Percentiles rank a stretch among this genome's conserved stretches.
phyloP scores from a whole-genome alignment of 2,113 vertebrate genomes.

The Bos taurus region ARS-UCD2.0 NC_037341.1:20704501-20705000 shows the following conservation, averaged over 20 bases:
- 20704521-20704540: neutral
- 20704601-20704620: neutral
- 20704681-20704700: neutral
- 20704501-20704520: neutral
- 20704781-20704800: neutral
- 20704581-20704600: neutral
- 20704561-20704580: neutral
- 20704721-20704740: neutral
- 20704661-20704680: neutral
- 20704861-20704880: neutral
- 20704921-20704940: neutral
- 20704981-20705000: neutral
- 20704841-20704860: neutral
- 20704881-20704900: neutral
- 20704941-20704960: neutral
- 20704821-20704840: neutral
- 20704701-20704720: neutral
- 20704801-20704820: neutral
- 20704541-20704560: neutral
- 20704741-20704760: neutral
- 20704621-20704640: neutral
- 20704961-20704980: neutral
- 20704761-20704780: neutral
- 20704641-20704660: neutral
- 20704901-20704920: neutral